Evolutionary conservation across 2,797 vertebrate species (phyloP), one percentile per base, ranked within the genome.

Genomic region (Cynodonichthys magdalenae): DNA sequence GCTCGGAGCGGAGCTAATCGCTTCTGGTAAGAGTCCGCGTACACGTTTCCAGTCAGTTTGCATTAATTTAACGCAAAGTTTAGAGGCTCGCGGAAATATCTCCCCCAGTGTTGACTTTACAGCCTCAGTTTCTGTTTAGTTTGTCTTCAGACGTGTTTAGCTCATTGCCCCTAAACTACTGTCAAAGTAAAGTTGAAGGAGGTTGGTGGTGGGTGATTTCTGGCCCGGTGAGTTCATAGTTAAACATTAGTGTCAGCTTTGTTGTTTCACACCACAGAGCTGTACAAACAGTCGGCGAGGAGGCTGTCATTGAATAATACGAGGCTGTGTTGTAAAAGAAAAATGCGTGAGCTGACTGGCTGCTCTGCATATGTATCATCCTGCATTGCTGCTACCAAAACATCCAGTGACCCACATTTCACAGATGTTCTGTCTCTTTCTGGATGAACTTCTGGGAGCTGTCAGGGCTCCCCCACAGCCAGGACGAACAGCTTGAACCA

Each of bases 11-110:
- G 45, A 85, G 74, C 68, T 48, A 81, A 66, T 77, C 90, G 90
- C 81, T 90, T 92, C 91, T 92, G 91, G 92, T 92, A 78, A 90
- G 91, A 55, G 12, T 39, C 59, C 3, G 6, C 2, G 6, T 1
- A 14, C 0, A 10, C 29, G 5, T 66, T 66, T 46, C 36, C 42
- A 24, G 20, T 15, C 9, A 20, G 45, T 70, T 74, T 46, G 0
- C 48, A 50, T 41, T 19, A 20, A 66, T 53, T 57, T 14, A 44
- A 12, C 50, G 27, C 57, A 59, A 63, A 39, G 54, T 45, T 4
- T 14, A 61, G 52, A 29, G 15, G 5, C 29, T 41, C 49, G 19
- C 19, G 27, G 46, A 60, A 36, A 53, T 75, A n/a, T 53, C 55
- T 15, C n/a, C 61, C 9, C 15, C 47, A 42, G 36, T 41, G 82